These are phyloP conservation scores for Leguminivora glycinivorella DNA, from an alignment of 1,140 invertebrate species.

Conservation along the genomic window DNA sequence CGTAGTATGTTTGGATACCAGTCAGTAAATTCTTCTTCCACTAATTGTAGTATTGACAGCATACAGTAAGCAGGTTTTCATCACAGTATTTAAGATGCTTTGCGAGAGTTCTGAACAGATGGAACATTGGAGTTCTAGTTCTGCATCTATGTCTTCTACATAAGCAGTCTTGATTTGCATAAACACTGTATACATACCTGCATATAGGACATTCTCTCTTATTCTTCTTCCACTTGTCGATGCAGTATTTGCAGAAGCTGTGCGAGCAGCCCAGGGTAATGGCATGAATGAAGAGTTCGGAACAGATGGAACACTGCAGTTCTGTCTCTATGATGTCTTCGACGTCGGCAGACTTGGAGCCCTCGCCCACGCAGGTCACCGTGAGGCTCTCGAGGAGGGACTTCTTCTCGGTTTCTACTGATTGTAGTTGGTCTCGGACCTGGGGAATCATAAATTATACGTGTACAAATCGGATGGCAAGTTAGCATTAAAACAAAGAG, in stretches of 20 bases:
- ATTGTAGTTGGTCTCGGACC: conserved; percentile 55
- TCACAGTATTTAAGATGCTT: too few species aligned
- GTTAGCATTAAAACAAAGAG: too few species aligned
- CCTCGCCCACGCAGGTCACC: conserved; percentile 35
- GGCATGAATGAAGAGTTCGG: conserved; percentile 86
- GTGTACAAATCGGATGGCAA: too few species aligned
- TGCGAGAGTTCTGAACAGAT: too few species aligned
- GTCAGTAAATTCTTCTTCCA: too few species aligned
- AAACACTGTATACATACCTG: conserved; percentile 51
- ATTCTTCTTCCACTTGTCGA: conserved; percentile 85
- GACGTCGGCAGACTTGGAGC: conserved; percentile 78
- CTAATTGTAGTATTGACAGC: too few species aligned
- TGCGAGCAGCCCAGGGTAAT: conserved; percentile 88
- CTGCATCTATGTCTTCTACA: too few species aligned
- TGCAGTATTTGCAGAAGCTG: conserved; percentile 88
- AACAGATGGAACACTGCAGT: conserved; percentile 88
- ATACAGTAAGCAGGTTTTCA: too few species aligned
- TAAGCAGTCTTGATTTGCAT: too few species aligned
- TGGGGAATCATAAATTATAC: conserved; percentile 33
- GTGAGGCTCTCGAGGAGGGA: conserved; percentile 52
- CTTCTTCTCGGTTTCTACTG: conserved; percentile 74
- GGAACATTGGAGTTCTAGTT: too few species aligned
- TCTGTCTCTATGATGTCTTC: conserved; percentile 86
- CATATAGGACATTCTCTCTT: conserved; percentile 88
- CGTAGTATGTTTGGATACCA: too few species aligned